Base-by-base conservation (phyloP, 2,113 vertebrate species). In the Heterotis niloticus region DNA sequence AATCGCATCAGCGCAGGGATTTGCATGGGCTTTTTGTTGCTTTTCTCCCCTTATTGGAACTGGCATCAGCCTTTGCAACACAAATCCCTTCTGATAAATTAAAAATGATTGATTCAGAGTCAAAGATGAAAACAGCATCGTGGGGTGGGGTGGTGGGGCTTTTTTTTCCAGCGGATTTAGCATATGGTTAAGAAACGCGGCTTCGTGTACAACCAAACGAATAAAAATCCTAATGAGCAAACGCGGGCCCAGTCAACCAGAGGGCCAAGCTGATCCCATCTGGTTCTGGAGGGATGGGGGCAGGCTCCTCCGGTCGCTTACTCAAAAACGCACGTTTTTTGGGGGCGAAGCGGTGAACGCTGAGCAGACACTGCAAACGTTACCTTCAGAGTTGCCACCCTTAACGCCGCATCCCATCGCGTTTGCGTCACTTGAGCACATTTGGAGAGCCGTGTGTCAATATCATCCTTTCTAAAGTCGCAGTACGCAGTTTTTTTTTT, bases 71-170 rank as follows among this genome's bases (percentile, higher is more conserved):
- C 87, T 85, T 88, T 87, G 85, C 90, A 88, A 92, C 91, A 92
- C 87, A 92, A 93, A 93, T 92, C 91, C 92, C 89, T 84, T 85
- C 88, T 87, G 91, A 93, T 92, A 90, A 92, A 93, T 93, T 91
- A 88, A 91, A 92, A 93, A 92, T 91, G 90, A 92, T 91, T 93
- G 91, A 93, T 92, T 93, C 90, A 78, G 86, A 90, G 87, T 90
- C 89, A 90, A 88, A 91, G 87, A 91, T 88, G 90, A 88, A 91
- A 91, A 91, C 86, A 81, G 88, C 88, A 87, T 84, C 81, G 26
- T 78, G 68, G 44, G 3, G 29, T 44, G 12, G n/a, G 54, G 64
- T n/a, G 82, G 86, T 84, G 84, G 4, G 59, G 79, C 82, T 83
- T 82, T 79, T 85, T 78, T 82, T 83, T 81, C 79, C 83, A 71